These are phyloP conservation scores for Macropis europaea DNA, from an alignment of 2,888 invertebrate species.

Conservation along the genomic window DNA sequence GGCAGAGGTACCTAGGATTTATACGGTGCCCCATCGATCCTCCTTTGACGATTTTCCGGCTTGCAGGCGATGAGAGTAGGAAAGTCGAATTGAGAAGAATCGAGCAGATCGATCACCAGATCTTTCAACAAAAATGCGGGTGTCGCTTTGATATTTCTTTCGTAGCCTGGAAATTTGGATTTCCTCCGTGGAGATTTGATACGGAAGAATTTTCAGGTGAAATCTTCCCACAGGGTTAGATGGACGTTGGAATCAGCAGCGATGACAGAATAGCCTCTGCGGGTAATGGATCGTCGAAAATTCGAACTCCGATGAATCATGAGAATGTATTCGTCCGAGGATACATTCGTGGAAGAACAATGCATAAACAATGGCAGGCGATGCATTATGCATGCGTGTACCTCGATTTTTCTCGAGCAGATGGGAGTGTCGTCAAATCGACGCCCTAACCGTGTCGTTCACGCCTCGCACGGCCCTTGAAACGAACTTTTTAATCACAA, in stretches of 20 bases:
- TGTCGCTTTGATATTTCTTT: background rate
- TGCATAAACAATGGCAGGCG: constrained; percentile 62
- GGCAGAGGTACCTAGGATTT: background rate
- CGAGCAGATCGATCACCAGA: constrained; percentile 6
- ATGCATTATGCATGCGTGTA: constrained; percentile 72
- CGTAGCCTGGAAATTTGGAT: too few species aligned
- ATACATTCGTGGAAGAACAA: constrained; percentile 51
- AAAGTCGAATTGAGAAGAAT: background rate
- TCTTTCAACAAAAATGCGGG: background rate
- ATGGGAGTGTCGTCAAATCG: constrained; percentile 74
- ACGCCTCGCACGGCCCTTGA: constrained; percentile 63
- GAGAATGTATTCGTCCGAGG: constrained; percentile 48
- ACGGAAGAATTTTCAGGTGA: too few species aligned
- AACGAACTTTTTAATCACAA: constrained; percentile 54
- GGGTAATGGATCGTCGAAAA: background rate
- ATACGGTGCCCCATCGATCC: constrained; percentile 4
- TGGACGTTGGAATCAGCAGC: background rate
- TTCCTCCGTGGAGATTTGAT: too few species aligned
- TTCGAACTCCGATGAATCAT: constrained; percentile 4
- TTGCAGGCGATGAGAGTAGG: background rate
- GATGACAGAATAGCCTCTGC: background rate
- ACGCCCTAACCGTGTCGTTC: constrained; percentile 74
- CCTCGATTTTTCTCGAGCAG: constrained; percentile 61
- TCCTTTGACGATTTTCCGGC: background rate
- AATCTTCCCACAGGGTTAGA: background rate